Percentiles rank a stretch among this genome's conserved stretches.
Conservation (phyloP, 2,888 invertebrate genomes). For the Anthophora plumipes region DNA sequence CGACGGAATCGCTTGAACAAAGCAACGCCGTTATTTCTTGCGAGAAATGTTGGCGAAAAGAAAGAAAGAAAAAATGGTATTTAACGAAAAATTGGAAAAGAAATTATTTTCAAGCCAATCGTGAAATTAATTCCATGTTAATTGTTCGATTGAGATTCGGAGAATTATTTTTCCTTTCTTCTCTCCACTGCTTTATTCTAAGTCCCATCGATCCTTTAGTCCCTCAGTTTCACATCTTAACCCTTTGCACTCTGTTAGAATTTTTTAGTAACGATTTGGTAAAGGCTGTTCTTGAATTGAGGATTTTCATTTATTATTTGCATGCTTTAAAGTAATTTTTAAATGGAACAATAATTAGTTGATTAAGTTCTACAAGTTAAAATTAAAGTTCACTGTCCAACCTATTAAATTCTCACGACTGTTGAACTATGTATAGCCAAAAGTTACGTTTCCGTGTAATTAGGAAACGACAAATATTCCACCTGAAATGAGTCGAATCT, state of each 20-base stretch:
- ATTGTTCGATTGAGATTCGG: not conserved
- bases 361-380: not conserved
- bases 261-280: too few relatives aligned
- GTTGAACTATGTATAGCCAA: not conserved
- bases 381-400: not conserved
- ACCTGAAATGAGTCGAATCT: constrained; percentile 7
- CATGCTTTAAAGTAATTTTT: too few relatives aligned
- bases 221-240: too few relatives aligned
- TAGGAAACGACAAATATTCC: constrained; percentile 25
- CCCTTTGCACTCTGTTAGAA: too few relatives aligned
- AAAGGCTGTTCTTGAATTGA: too few relatives aligned
- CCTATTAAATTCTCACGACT: not conserved
- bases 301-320: too few relatives aligned
- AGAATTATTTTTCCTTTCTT: not conserved
- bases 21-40: not conserved
- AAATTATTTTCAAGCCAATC: not conserved
- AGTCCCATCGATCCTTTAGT: too few relatives aligned
- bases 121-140: not conserved
- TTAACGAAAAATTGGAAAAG: not conserved
- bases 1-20: not conserved
- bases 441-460: constrained; percentile 18
- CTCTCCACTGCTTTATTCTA: not conserved
- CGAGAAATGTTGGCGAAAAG: not conserved
- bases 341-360: too few relatives aligned
- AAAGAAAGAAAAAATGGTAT: not conserved